These are phyloP conservation scores for Tachysurus vachellii DNA, from an alignment of 2,113 vertebrate genomes.

Conservation along the genomic window DNA sequence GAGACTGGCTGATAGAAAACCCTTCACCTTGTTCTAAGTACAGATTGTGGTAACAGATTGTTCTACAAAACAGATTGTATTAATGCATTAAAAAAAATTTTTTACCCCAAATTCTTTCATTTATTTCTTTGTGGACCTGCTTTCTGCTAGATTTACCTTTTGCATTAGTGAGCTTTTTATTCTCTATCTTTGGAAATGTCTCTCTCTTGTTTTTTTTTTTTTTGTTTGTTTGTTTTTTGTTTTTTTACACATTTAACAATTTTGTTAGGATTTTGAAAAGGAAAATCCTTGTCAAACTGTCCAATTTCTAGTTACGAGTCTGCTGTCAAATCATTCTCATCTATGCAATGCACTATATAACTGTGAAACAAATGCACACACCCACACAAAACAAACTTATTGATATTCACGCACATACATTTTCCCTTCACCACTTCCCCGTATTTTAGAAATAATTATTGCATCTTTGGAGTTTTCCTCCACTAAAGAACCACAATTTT, in stretches of 20 bases:
- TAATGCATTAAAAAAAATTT: slow-evolving; percentile 57
- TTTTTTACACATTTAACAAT: neutral
- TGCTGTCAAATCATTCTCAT: slow-evolving; percentile 56
- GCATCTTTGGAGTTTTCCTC: slow-evolving; percentile 6
- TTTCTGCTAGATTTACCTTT: slow-evolving; percentile 59
- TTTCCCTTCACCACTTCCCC: slow-evolving; percentile 12
- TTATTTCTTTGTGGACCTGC: slow-evolving; percentile 47
- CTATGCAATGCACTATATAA: slow-evolving; percentile 24
- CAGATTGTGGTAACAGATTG: slow-evolving; percentile 39
- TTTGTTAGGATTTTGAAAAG: slow-evolving; percentile 4
- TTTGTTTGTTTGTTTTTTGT: neutral
- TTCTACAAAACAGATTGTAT: no score
- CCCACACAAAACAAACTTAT: slow-evolving; percentile 18
- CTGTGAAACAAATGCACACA: slow-evolving; percentile 36
- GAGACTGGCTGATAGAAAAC: slow-evolving; percentile 51
- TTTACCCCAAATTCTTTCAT: slow-evolving; percentile 58
- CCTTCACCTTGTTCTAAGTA: slow-evolving; percentile 51
- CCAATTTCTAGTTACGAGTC: slow-evolving; percentile 48
- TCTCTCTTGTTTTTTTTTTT: neutral
- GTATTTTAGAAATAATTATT: slow-evolving; percentile 26
- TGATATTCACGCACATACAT: slow-evolving; percentile 18
- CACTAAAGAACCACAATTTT: neutral
- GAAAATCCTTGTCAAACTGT: slow-evolving; percentile 47
- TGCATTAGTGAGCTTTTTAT: slow-evolving; percentile 60
- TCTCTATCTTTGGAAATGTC: slow-evolving; percentile 34